Percentiles rank a stretch among this genome's conserved stretches.
Conservation (phyloP, 2,113 vertebrate genomes). For the Rhipidura dahli region DNA sequence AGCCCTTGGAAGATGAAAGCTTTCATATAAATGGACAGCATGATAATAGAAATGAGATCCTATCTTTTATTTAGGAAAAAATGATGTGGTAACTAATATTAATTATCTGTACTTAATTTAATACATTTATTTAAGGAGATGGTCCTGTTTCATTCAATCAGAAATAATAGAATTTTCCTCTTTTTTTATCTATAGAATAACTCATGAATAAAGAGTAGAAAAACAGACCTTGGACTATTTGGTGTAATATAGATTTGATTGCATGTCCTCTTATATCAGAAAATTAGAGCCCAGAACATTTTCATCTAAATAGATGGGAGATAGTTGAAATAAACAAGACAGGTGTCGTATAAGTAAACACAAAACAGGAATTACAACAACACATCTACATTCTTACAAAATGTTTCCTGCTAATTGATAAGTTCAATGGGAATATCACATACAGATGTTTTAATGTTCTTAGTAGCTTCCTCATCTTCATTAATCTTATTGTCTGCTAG, state of each 20-base stretch:
- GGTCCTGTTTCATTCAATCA: background rate
- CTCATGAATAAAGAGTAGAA: background rate
- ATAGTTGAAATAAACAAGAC: background rate
- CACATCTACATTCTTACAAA: background rate
- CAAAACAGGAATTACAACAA: background rate
- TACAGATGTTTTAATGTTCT: background rate
- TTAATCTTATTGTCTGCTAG: background rate
- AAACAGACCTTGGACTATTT: background rate
- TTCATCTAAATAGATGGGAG: background rate
- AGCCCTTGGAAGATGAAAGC: background rate
- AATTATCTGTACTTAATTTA: background rate
- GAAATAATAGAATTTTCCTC: background rate
- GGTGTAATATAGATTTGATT: background rate
- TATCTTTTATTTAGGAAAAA: background rate
- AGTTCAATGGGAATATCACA: rapidly evolving
- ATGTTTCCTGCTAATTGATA: background rate
- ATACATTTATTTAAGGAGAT: background rate
- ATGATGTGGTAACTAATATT: background rate
- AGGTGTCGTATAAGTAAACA: background rate
- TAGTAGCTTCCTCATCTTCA: background rate
- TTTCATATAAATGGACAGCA: background rate
- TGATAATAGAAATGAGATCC: background rate
- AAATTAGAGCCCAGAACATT: background rate
- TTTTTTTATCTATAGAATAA: background rate
- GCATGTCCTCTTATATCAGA: background rate